phyloP scores from a whole-genome alignment of 2,797 vertebrate species.

The Megaceryle alcyon region DNA sequence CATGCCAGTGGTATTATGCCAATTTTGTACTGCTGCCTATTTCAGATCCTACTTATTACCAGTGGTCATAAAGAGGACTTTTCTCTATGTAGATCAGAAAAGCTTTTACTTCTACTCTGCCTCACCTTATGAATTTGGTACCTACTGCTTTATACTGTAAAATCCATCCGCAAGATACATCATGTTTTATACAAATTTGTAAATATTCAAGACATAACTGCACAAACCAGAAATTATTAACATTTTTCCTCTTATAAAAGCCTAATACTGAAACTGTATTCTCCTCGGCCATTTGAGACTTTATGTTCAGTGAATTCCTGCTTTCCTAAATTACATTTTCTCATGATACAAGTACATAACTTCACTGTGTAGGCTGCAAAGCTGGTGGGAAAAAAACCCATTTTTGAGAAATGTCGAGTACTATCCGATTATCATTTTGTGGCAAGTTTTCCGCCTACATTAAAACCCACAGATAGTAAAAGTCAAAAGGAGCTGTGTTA shows the following conservation, averaged over 20 bases:
- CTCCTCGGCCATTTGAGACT: constrained; percentile 24
- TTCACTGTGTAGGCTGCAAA: constrained; percentile 60
- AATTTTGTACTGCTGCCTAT: not conserved
- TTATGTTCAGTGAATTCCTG: constrained; percentile 43
- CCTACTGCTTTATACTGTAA: not conserved
- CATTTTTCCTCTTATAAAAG: not conserved
- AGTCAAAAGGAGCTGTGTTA: constrained; percentile 67
- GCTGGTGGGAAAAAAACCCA: constrained; percentile 61
- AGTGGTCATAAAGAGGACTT: not conserved
- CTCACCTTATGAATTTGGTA: not conserved
- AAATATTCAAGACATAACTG: constrained; percentile 24
- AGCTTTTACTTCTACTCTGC: not conserved
- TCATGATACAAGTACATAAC: constrained; percentile 55
- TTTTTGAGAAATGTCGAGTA: constrained; percentile 74
- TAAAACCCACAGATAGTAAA: constrained; percentile 68
- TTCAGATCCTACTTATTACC: not conserved
- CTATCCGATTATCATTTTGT: constrained; percentile 74
- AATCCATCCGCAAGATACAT: not conserved
- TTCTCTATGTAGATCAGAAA: not conserved
- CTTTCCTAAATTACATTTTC: constrained; percentile 64
- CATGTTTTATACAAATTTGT: not conserved
- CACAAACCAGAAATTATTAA: not conserved
- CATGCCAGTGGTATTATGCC: not conserved
- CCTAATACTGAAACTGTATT: not conserved
- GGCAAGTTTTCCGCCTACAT: constrained; percentile 74